phyloP scores from a whole-genome alignment of 2,888 invertebrate genomes.

The Ectemnius cavifrons region DNA sequence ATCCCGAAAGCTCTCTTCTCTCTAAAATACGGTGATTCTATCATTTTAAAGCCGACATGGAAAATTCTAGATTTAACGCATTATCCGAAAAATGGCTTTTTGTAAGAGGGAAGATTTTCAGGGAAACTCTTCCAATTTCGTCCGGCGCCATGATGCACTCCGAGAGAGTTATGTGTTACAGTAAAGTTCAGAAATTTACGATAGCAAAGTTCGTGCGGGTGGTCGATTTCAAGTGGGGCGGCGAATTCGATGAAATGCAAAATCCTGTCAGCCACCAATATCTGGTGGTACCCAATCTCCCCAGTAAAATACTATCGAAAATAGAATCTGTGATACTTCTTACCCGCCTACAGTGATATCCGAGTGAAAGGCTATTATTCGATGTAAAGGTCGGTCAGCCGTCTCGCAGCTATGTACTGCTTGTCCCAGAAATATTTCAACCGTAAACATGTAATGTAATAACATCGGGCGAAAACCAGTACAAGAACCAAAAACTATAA shows the following conservation, averaged over 20 bases:
- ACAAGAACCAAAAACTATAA: no score
- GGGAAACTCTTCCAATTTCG: no score
- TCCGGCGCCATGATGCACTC: no score
- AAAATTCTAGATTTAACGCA: no score
- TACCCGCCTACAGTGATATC: neutral
- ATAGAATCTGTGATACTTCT: slow-evolving; percentile 3
- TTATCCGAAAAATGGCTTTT: no score
- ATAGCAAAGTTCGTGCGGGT: neutral
- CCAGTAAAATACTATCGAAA: slow-evolving; percentile 5
- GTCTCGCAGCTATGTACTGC: neutral
- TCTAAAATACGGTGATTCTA: no score
- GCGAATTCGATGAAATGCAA: neutral
- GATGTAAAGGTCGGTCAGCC: neutral
- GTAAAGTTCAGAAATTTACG: neutral
- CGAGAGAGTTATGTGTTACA: no score
- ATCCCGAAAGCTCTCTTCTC: no score
- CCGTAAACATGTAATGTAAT: no score
- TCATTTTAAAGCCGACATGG: no score
- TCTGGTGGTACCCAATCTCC: neutral
- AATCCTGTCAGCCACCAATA: neutral
- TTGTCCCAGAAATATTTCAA: no score
- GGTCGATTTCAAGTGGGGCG: neutral
- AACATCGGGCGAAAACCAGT: no score
- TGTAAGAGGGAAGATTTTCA: neutral
- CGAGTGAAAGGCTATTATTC: neutral